Evolutionary conservation across 2,113 vertebrate genomes (phyloP).

Genomic region (Thalassoma bifasciatum): DNA sequence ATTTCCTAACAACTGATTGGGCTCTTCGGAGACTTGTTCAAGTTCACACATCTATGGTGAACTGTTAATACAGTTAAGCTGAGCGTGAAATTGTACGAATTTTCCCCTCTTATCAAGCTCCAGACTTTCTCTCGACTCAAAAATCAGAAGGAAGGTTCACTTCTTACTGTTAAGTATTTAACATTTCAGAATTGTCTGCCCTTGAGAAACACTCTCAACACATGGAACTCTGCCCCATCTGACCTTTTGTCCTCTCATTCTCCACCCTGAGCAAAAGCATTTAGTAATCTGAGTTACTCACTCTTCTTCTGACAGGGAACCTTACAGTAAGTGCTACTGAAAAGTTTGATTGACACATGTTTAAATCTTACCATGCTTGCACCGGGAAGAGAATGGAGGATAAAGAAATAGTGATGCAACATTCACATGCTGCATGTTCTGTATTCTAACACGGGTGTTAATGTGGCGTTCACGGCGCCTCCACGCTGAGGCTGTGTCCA

Average conservation of each 20-base stretch:
- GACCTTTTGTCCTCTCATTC: not conserved
- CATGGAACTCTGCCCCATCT: not conserved
- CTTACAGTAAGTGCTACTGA: slow-evolving; percentile 6
- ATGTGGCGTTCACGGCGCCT: slow-evolving; percentile 35
- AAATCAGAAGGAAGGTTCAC: not conserved
- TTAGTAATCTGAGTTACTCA: not conserved
- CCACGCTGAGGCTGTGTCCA: slow-evolving; percentile 25
- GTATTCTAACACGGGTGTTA: slow-evolving; percentile 20
- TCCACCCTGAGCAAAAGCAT: not conserved
- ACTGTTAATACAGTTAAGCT: not conserved
- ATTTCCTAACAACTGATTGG: no score
- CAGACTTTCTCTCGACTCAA: not conserved
- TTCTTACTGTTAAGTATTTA: not conserved
- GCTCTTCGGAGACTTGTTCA: not conserved
- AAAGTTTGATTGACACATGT: slow-evolving; percentile 35
- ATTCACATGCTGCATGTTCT: slow-evolving; percentile 21
- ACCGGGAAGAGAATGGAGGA: slow-evolving; percentile 14
- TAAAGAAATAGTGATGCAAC: slow-evolving; percentile 46
- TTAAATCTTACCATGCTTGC: slow-evolving; percentile 24
- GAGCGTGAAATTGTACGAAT: not conserved
- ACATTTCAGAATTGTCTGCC: not conserved
- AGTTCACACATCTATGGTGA: not conserved
- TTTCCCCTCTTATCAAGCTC: not conserved
- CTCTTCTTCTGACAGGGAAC: not conserved
- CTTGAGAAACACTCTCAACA: not conserved